Evolutionary conservation across 92 coral and sea anemone species (phyloP).

Genomic region (Blastomussa wellsi): DNA sequence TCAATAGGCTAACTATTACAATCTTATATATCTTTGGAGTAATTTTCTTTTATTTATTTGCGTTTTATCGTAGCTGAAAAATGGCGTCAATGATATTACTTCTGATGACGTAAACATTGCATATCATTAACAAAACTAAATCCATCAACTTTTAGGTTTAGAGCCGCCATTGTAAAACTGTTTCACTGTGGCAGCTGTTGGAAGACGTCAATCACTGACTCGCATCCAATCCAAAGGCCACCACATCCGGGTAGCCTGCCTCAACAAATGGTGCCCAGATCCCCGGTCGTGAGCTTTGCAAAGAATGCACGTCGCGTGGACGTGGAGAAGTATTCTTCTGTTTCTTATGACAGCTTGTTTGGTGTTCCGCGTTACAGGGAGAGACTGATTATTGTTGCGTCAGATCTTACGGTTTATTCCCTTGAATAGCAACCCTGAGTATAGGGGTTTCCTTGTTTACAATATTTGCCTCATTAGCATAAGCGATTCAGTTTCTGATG

Average conservation of each 20-base stretch:
- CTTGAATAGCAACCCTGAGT: too few species aligned
- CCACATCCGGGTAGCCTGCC: neutral
- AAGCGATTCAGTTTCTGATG: too few species aligned
- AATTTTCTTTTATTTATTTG: too few species aligned
- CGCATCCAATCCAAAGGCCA: neutral
- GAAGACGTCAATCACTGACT: neutral
- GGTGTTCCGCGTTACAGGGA: neutral
- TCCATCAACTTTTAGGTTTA: conserved; percentile 2
- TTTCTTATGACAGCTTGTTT: neutral
- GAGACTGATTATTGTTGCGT: neutral
- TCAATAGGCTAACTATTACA: too few species aligned
- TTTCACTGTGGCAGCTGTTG: neutral
- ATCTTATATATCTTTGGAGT: too few species aligned
- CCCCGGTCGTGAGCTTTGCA: neutral
- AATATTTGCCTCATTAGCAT: too few species aligned
- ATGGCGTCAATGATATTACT: too few species aligned
- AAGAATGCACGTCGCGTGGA: neutral
- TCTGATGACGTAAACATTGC: too few species aligned
- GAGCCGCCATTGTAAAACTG: conserved; percentile 1
- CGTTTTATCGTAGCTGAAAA: too few species aligned
- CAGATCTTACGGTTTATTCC: neutral
- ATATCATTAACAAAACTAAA: too few species aligned
- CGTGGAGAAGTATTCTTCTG: neutral
- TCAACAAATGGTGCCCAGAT: neutral
- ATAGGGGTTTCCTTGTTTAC: too few species aligned